Conservation (phyloP, 92 coral and sea anemone genomes). For the Phymanthus crucifer region DNA sequence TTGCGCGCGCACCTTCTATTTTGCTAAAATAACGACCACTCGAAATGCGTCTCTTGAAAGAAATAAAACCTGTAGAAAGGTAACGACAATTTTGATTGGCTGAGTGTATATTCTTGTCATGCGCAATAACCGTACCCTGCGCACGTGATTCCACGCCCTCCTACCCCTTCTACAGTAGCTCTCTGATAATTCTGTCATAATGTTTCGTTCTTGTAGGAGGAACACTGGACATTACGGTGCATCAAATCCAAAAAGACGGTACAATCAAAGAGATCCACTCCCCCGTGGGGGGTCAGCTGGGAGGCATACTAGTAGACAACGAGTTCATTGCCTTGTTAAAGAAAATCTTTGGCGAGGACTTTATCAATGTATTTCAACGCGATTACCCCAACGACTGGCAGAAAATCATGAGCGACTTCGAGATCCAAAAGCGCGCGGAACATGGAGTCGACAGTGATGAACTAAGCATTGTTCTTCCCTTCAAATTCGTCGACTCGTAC, state of each 20-base stretch:
- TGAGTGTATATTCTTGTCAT: not conserved
- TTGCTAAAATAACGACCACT: too few species aligned
- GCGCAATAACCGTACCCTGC: not conserved
- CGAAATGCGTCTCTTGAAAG: too few species aligned
- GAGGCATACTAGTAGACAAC: slow-evolving; percentile 59
- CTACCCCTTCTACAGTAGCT: not conserved
- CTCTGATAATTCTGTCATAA: not conserved
- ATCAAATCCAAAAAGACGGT: slow-evolving; percentile 52
- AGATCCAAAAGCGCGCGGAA: slow-evolving; percentile 61
- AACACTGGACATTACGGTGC: slow-evolving; percentile 60
- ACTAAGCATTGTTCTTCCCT: slow-evolving; percentile 55
- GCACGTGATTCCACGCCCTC: not conserved
- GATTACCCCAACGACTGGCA: slow-evolving; percentile 61
- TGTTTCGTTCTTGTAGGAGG: slow-evolving; percentile 34
- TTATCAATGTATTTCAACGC: slow-evolving; percentile 33
- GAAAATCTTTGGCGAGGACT: slow-evolving; percentile 46
- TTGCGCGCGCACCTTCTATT: too few species aligned
- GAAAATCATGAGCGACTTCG: slow-evolving; percentile 61
- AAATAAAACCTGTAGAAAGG: too few species aligned
- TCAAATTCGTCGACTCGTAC: slow-evolving; percentile 36
- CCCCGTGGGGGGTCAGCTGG: slow-evolving; percentile 56
- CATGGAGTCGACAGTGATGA: slow-evolving; percentile 50
- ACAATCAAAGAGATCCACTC: slow-evolving; percentile 53
- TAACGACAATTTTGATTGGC: not conserved
- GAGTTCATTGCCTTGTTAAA: slow-evolving; percentile 50